Conservation (phyloP, 2,113 vertebrate genomes). For the Columbina picui region DNA sequence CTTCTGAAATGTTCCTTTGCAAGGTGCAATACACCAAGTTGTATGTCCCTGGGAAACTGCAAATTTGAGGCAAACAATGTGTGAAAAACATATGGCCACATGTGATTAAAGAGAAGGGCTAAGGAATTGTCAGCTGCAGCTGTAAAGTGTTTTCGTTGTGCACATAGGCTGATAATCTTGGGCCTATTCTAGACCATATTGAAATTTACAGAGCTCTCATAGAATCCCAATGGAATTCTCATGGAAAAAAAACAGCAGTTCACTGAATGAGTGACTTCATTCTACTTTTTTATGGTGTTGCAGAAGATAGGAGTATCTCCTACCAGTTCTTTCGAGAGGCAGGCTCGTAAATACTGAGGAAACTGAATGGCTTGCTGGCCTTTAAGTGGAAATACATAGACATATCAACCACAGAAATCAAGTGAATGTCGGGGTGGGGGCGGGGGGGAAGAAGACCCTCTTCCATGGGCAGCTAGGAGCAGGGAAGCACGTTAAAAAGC, state of each 20-base stretch:
- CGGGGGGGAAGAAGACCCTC: rapidly evolving
- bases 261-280: constrained; percentile 20
- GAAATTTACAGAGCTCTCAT: background rate
- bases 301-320: background rate
- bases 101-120: background rate
- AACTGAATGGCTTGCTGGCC: constrained; percentile 13
- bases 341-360: background rate
- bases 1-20: background rate
- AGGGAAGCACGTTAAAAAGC: constrained; percentile 8
- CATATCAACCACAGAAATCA: background rate
- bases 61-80: background rate
- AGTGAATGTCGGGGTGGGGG: background rate
- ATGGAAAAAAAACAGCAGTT: background rate
- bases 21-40: background rate
- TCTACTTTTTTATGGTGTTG: background rate
- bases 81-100: background rate
- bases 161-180: background rate
- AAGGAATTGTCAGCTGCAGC: background rate
- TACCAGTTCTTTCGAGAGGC: background rate
- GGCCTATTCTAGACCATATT: background rate
- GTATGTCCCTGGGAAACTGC: background rate
- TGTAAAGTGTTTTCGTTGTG: background rate
- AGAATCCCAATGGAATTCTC: background rate
- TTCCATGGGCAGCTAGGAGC: background rate
- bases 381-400: constrained; percentile 18